Base-by-base conservation (phyloP, 2,888 invertebrate genomes). In the Ochropleura leucogaster region DNA sequence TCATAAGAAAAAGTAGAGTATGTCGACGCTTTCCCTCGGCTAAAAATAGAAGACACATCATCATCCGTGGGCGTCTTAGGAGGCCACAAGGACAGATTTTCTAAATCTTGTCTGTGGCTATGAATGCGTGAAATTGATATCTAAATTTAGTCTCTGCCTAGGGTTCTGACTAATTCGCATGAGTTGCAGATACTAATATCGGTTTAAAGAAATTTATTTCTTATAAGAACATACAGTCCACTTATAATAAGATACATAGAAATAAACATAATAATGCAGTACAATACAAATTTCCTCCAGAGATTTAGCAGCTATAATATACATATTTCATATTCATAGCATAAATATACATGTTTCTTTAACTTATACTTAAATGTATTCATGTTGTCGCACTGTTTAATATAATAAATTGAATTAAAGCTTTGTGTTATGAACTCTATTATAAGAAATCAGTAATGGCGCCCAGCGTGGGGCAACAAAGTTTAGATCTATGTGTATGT, bases 21-120 rank as follows among this genome's bases (percentile, higher is more conserved):
- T 47, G 18, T 60, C 7, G 42, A 70, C 59, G 57, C 44, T 57
- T 67, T 77, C 12, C 40, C 51, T 59, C 16, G 16, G 59, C 71
- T 79, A 77, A 77, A 79, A 79, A 79, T 79, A 79, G 71, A 79
- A 53, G 20, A 20, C 44, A 67, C 44, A 20, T 59, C 40, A 66
- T 76, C 18, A 44, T 63, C 7, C 57, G 70, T 82, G 44, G 66
- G 77, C n/a, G 57, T 70, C 51, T 46, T 47, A 59, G 44, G 10
- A 62, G 9, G n/a, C 57, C 42, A 14, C 49, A 66, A 20, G 69
- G 55, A 63, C 30, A 57, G n/a, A 53, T 64, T 46, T 64, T 63
- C 18, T 70, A 66, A 55, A 53, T 76, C 49, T 47, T 20, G 40
- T 69, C 55, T 79, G 57, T 3, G 51, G 46, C 12, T 64, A 53